Percentiles rank a stretch among this genome's conserved stretches.
Evolutionary conservation across 2,113 vertebrate species (phyloP).

Genomic region (Cairina moschata): DNA sequence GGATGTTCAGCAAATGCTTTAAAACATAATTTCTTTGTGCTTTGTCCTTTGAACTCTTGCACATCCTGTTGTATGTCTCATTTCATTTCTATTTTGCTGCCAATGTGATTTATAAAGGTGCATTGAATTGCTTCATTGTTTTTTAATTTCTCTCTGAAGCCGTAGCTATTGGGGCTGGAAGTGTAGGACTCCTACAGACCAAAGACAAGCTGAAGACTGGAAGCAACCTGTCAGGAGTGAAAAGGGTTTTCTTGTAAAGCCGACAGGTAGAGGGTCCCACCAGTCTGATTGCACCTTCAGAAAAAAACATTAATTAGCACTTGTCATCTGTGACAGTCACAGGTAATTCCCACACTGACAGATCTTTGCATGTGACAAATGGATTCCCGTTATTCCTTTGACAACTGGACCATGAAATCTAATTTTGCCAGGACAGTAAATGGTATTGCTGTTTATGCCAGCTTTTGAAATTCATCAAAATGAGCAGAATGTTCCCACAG

Average conservation of each 20-base stretch:
- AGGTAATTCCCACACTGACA: slow-evolving; percentile 8
- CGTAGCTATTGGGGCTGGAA: accelerated
- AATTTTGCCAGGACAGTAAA: slow-evolving; percentile 9
- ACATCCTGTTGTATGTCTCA: background rate
- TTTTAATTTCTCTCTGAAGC: background rate
- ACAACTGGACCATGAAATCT: slow-evolving; percentile 20
- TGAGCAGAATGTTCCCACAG: background rate
- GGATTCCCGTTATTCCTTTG: background rate
- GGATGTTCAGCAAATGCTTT: background rate
- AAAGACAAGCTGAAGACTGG: background rate
- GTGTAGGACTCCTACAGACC: background rate
- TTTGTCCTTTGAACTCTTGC: background rate
- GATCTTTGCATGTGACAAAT: background rate
- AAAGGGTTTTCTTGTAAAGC: background rate
- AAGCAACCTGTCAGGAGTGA: background rate
- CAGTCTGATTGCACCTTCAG: background rate
- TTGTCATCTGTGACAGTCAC: background rate
- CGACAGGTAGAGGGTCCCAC: background rate
- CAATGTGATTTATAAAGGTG: background rate
- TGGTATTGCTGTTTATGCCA: background rate
- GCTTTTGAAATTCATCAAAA: background rate
- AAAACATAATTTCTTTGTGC: background rate
- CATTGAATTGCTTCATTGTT: background rate
- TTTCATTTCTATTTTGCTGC: background rate
- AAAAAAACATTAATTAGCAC: slow-evolving; percentile 25